phyloP scores from a whole-genome alignment of 1,140 invertebrate genomes.

The Drosophila orena region DNA sequence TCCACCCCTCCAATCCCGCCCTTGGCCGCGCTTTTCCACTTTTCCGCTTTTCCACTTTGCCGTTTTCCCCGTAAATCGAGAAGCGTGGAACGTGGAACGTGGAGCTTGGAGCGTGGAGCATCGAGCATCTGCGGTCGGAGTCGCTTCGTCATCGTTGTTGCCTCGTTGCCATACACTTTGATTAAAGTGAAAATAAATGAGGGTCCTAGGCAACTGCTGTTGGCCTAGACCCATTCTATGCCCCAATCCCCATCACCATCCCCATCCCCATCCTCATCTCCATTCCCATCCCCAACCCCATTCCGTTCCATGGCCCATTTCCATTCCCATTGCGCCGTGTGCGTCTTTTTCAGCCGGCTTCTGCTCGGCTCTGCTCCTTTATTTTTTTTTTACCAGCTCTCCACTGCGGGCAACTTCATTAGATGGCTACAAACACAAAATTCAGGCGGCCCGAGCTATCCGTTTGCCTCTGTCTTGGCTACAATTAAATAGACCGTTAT shows the following conservation, averaged over 20 bases:
- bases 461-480: constrained; percentile 17
- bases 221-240: constrained; percentile 22
- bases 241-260: background rate
- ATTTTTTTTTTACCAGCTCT: constrained; percentile 11
- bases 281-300: background rate
- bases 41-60: background rate
- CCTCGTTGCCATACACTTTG: constrained; percentile 71
- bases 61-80: background rate
- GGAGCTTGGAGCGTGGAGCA: background rate
- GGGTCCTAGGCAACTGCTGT: constrained; percentile 77
- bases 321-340: constrained; percentile 3
- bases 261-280: background rate
- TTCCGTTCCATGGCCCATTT: background rate
- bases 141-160: constrained; percentile 40
- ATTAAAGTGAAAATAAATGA: constrained; percentile 84
- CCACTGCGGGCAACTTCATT: constrained; percentile 65
- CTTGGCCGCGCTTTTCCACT: background rate
- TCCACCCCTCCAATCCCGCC: background rate
- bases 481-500: constrained; percentile 64
- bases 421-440: constrained; percentile 66
- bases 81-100: background rate
- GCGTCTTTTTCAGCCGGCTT: constrained; percentile 39
- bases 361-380: background rate
- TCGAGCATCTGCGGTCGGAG: constrained; percentile 30
- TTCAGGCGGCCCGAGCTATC: background rate